A percentile compares a stretch with the other conserved stretches of the same genome.
Evolutionary conservation across 2,113 vertebrate genomes (phyloP).

Genomic region (Bos indicus): DNA sequence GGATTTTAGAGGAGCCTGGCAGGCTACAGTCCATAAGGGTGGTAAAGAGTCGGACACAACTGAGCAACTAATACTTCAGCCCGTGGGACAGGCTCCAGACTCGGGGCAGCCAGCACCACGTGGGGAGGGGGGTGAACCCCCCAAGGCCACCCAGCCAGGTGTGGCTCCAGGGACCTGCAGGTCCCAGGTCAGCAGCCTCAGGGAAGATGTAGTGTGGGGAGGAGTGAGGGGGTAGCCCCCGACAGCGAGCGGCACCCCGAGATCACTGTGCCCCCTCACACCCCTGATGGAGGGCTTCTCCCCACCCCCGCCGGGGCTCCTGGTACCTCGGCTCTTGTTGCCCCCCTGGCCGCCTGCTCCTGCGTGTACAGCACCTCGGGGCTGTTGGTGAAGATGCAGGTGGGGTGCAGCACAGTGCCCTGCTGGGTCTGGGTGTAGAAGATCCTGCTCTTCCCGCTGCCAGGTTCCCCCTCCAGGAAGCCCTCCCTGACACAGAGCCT

Average conservation of each 20-base stretch:
- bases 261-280: fast-evolving
- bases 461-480: neutral
- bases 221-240: fast-evolving
- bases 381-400: constrained; percentile 85
- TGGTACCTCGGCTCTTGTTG: neutral
- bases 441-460: constrained; percentile 64
- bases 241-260: fast-evolving
- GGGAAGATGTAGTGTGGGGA: neutral
- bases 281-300: fast-evolving
- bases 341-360: neutral
- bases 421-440: constrained; percentile 93
- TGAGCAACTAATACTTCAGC: neutral
- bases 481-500: neutral
- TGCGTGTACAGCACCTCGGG: constrained; percentile 82
- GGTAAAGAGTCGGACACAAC: neutral
- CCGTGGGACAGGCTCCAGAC: neutral
- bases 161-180: neutral
- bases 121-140: too few relatives aligned
- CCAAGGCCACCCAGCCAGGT: neutral
- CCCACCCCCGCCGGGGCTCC: fast-evolving
- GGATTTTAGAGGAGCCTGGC: neutral
- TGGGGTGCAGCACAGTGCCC: constrained; percentile 89
- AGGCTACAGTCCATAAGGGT: neutral
- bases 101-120: fast-evolving
- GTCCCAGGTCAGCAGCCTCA: neutral